Evolutionary conservation across 1,140 invertebrate species (phyloP).

Genomic region (Catajapyx aquilonaris): DNA sequence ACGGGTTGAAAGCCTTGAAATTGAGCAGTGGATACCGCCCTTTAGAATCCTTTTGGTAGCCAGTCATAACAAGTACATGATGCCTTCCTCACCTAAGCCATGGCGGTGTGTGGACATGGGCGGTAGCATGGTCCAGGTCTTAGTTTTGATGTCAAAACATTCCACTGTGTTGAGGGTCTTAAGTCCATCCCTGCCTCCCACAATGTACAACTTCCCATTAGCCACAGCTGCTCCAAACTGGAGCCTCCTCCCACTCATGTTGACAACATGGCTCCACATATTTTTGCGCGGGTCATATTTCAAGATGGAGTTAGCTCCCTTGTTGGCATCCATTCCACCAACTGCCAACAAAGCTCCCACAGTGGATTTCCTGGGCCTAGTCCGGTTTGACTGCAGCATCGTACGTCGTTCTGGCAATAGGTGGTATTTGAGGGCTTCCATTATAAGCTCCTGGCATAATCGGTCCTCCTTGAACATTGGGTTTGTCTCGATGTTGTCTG

Average conservation of each 20-base stretch:
- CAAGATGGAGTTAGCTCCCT: slow-evolving; percentile 71
- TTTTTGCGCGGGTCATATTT: slow-evolving; percentile 68
- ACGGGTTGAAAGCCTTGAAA: too few species aligned
- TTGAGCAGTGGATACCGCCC: too few species aligned
- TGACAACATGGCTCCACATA: slow-evolving; percentile 52
- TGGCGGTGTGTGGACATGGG: slow-evolving; percentile 83
- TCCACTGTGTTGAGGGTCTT: slow-evolving; percentile 80
- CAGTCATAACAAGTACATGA: too few species aligned
- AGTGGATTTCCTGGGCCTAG: slow-evolving; percentile 72
- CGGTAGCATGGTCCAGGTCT: slow-evolving; percentile 55
- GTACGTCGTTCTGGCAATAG: slow-evolving; percentile 60
- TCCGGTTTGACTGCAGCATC: slow-evolving; percentile 51
- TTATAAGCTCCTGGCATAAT: slow-evolving; percentile 63
- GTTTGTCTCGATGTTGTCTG: slow-evolving; percentile 58
- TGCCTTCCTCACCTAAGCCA: slow-evolving; percentile 42
- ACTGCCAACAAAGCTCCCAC: slow-evolving; percentile 68
- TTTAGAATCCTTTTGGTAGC: too few species aligned
- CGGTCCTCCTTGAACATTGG: slow-evolving; percentile 36
- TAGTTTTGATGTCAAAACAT: slow-evolving; percentile 51
- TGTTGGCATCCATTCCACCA: slow-evolving; percentile 75
- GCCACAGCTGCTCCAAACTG: slow-evolving; percentile 80
- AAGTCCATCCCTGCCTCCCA: slow-evolving; percentile 78
- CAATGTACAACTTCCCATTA: slow-evolving; percentile 58
- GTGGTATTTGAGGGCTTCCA: slow-evolving; percentile 87
- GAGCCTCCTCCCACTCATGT: slow-evolving; percentile 57